These are phyloP conservation scores for Camponotus pennsylvanicus DNA, from an alignment of 1,140 invertebrate genomes.

Conservation along the genomic window DNA sequence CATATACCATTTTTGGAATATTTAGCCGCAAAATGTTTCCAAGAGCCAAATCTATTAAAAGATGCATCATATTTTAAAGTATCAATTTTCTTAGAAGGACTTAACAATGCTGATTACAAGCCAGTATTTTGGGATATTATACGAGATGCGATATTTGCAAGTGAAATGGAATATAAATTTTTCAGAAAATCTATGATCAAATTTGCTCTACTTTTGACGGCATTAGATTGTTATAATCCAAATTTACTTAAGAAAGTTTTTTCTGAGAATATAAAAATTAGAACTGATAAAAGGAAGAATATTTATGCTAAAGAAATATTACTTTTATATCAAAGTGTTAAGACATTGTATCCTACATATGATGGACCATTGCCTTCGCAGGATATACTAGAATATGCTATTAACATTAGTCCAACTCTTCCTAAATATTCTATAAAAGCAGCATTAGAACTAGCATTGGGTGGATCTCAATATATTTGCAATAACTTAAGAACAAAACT, in stretches of 20 bases:
- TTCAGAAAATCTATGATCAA: slow-evolving; percentile 83
- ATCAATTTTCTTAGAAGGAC: slow-evolving; percentile 84
- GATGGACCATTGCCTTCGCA: slow-evolving; percentile 80
- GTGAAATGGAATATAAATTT: slow-evolving; percentile 76
- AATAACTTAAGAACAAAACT: slow-evolving; percentile 82
- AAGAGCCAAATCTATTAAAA: slow-evolving; percentile 80
- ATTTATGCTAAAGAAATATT: slow-evolving; percentile 76
- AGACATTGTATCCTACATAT: slow-evolving; percentile 86
- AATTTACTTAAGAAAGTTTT: slow-evolving; percentile 86
- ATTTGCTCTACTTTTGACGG: slow-evolving; percentile 86
- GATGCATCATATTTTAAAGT: slow-evolving; percentile 69
- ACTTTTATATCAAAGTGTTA: slow-evolving; percentile 87
- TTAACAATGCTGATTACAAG: slow-evolving; percentile 87
- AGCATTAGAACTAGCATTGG: slow-evolving; percentile 82
- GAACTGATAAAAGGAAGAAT: slow-evolving; percentile 56
- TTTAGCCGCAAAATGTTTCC: slow-evolving; percentile 83
- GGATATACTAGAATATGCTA: background rate
- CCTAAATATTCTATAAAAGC: slow-evolving; percentile 42
- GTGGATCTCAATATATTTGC: slow-evolving; percentile 84
- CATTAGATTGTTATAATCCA: slow-evolving; percentile 86
- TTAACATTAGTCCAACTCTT: background rate
- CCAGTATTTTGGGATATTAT: slow-evolving; percentile 87
- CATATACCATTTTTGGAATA: slow-evolving; percentile 87
- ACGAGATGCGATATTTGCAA: slow-evolving; percentile 79
- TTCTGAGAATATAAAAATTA: slow-evolving; percentile 54